These are phyloP conservation scores for Archips xylosteana DNA, from an alignment of 2,888 invertebrate genomes.

Conservation along the genomic window DNA sequence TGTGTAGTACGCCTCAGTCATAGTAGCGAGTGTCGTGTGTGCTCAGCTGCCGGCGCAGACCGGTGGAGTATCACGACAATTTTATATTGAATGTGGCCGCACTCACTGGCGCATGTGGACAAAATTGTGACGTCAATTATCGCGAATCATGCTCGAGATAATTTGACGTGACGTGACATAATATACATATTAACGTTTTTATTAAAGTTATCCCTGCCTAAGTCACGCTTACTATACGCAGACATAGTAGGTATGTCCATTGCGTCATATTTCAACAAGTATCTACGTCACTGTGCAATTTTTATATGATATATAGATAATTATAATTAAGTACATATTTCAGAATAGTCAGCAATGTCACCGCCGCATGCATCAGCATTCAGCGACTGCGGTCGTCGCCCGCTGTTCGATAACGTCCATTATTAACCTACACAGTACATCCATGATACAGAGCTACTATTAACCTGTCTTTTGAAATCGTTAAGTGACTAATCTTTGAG, in stretches of 20 bases:
- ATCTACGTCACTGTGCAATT: slow-evolving; percentile 1
- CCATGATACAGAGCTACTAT: slow-evolving; percentile 44
- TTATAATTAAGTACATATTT: slow-evolving; percentile 36
- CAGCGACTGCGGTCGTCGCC: slow-evolving; percentile 48
- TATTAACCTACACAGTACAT: slow-evolving; percentile 52
- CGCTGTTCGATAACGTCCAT: slow-evolving; percentile 56
- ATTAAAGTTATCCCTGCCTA: not conserved
- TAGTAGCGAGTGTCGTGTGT: slow-evolving; percentile 56
- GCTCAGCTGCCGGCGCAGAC: slow-evolving; percentile 58
- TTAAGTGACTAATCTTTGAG: not conserved
- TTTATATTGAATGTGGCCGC: slow-evolving; percentile 48
- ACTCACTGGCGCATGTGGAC: slow-evolving; percentile 29
- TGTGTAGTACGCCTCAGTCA: slow-evolving; percentile 53
- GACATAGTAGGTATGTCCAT: not conserved
- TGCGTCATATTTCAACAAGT: not conserved
- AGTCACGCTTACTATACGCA: not conserved
- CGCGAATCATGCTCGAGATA: not conserved
- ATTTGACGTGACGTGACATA: not conserved
- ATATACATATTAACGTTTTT: not conserved
- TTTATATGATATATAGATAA: not conserved
- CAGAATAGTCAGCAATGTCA: slow-evolving; percentile 62
- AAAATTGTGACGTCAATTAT: slow-evolving; percentile 35
- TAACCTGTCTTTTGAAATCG: slow-evolving; percentile 28
- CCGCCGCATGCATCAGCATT: slow-evolving; percentile 49
- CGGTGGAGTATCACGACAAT: slow-evolving; percentile 54